Base-by-base conservation (phyloP, 2,797 vertebrate species). In the Ibycter americanus region DNA sequence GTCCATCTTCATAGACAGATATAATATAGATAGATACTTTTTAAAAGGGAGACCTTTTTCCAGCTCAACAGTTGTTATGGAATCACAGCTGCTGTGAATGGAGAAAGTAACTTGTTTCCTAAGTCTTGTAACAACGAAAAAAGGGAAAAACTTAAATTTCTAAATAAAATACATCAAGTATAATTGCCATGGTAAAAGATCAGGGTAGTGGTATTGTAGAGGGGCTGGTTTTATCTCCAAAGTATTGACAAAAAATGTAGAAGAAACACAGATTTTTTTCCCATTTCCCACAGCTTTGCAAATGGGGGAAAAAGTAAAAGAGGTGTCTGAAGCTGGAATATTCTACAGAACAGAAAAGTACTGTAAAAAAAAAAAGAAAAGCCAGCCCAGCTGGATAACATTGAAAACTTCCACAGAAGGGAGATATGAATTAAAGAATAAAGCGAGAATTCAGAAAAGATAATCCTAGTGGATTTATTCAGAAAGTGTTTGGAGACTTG, bases 121-220 rank as follows among this genome's bases (percentile, higher is more conserved):
- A 65, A 36, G 16, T 16, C 25, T 54, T 61, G 2, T 1, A 86
- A 42, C 4, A 62, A 29, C 6, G 1, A 15, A 40, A 63, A 44
- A 63, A 44, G 51, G 12, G 4, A 7, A 22, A 38, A 44, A 9
- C 6, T 54, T 7, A 0, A 59, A 63, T 72, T 59, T 31, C 17
- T 20, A 49, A 42, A 42, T 44, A 44, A 44, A 44, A 18, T 44
- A 34, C 2, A 1, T 23, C 23, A 42, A 79, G 6, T 3, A 46
- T 51, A 58, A 70, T 29, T 36, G 11, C 3, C 16, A 71, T 51
- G 10, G 9, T 58, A 34, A 81, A 87, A 73, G 7, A 17, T 29
- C 9, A 49, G 3, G 10, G 6, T 21, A 25, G 7, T 44, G 4
- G 4, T 61, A 6, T 7, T 4, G 1, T 49, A 42, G 6, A 70